Evolutionary conservation across 2,888 invertebrate genomes (phyloP).

Genomic region (Drosophila acutilabella): DNA sequence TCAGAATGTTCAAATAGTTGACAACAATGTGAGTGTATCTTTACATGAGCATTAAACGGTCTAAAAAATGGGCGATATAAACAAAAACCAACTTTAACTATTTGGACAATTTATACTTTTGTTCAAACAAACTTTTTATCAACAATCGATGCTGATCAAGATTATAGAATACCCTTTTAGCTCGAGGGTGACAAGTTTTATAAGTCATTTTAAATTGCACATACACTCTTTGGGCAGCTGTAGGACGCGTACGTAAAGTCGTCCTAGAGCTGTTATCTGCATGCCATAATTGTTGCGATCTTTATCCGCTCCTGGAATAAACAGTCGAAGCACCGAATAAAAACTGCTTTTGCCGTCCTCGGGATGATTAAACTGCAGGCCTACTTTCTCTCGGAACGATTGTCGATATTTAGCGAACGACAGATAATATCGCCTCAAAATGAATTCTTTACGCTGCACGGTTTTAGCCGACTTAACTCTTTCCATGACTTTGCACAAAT

Average conservation of each 20-base stretch:
- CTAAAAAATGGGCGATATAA: too few relatives aligned
- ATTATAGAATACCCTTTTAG: not conserved
- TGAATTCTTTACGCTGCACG: too few relatives aligned
- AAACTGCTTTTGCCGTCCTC: constrained; percentile 86
- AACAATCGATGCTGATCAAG: too few relatives aligned
- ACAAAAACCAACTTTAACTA: too few relatives aligned
- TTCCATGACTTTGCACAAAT: too few relatives aligned
- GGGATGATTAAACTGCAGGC: constrained; percentile 16
- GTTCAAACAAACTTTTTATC: too few relatives aligned
- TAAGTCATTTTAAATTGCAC: constrained; percentile 24
- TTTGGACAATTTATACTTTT: too few relatives aligned
- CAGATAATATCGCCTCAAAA: too few relatives aligned
- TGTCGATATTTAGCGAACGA: constrained; percentile 79
- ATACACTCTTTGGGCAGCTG: constrained; percentile 89
- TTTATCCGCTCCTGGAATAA: constrained; percentile 92
- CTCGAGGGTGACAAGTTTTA: not conserved
- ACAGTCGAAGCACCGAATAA: constrained; percentile 91
- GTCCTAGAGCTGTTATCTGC: constrained; percentile 91
- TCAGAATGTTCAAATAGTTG: too few relatives aligned
- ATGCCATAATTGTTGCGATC: constrained; percentile 93
- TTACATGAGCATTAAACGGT: too few relatives aligned
- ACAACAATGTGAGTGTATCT: too few relatives aligned
- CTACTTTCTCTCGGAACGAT: constrained; percentile 62
- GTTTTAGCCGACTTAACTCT: too few relatives aligned
- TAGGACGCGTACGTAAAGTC: constrained; percentile 90